Evolutionary conservation across 2,888 invertebrate species (phyloP).

Genomic region (Erpobdella octoculata): DNA sequence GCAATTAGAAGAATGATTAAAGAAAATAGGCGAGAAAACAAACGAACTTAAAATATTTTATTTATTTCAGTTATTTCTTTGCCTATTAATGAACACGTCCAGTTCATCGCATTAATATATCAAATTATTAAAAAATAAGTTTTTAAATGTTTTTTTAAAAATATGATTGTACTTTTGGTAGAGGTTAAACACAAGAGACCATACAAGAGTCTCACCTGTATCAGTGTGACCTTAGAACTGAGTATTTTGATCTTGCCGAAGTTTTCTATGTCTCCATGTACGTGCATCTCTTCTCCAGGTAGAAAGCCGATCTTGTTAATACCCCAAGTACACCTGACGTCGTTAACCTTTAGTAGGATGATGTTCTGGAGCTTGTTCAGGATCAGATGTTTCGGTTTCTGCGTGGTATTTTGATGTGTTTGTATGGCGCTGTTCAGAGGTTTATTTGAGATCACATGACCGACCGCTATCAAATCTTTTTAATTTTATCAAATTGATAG

Average conservation of each 20-base stretch:
- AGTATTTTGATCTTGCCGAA: conserved; percentile 42
- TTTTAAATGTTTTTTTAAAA: no score
- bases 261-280: conserved; percentile 29
- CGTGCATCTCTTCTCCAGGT: conserved; percentile 67
- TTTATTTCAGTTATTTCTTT: not conserved
- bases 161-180: no score
- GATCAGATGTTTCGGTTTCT: conserved; percentile 31
- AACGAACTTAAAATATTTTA: not conserved
- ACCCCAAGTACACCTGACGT: conserved; percentile 87
- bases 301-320: conserved; percentile 83
- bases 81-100: not conserved
- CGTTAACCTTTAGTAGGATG: conserved; percentile 43
- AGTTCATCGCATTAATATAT: not conserved
- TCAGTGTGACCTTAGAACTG: conserved; percentile 38
- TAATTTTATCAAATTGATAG: no score
- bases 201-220: conserved; percentile 33
- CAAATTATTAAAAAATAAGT: not conserved
- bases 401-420: conserved; percentile 21
- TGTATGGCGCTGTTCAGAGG: conserved; percentile 27
- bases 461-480: no score
- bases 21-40: not conserved
- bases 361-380: conserved; percentile 26
- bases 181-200: no score
- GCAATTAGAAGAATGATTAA: not conserved
- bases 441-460: no score